phyloP scores from a whole-genome alignment of 2,888 invertebrate species.

The Idaea biselata region DNA sequence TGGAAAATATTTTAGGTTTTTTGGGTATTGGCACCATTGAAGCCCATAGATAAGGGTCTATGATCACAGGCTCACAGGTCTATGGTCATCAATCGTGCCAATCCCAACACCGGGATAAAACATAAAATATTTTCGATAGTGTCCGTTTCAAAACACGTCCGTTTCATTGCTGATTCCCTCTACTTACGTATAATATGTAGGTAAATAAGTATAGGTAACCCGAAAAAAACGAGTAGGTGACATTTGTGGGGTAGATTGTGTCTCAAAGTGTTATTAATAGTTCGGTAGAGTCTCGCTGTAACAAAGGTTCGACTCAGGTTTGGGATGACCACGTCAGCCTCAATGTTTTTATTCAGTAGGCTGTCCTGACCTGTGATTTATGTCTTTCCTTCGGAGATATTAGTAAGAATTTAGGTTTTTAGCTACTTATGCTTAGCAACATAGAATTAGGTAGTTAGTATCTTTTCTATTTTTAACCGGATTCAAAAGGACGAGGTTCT shows the following conservation, averaged over 20 bases:
- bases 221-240: background rate
- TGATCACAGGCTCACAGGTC: too few relatives aligned
- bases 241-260: background rate
- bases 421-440: background rate
- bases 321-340: background rate
- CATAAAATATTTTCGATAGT: too few relatives aligned
- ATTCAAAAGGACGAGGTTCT: too few relatives aligned
- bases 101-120: too few relatives aligned
- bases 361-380: background rate
- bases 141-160: too few relatives aligned
- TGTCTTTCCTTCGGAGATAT: slow-evolving; percentile 24
- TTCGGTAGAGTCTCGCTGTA: background rate
- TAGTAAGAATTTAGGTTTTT: background rate
- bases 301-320: background rate
- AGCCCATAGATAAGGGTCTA: too few relatives aligned
- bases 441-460: background rate
- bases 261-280: background rate
- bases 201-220: background rate
- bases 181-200: too few relatives aligned
- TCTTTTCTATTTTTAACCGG: too few relatives aligned
- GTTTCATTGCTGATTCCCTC: too few relatives aligned
- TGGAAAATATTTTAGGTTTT: too few relatives aligned
- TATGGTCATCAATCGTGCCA: too few relatives aligned
- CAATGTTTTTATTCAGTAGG: background rate
- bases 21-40: too few relatives aligned